Conservation (phyloP, 2,888 invertebrate species). For the Drosophila multiciliata region DNA sequence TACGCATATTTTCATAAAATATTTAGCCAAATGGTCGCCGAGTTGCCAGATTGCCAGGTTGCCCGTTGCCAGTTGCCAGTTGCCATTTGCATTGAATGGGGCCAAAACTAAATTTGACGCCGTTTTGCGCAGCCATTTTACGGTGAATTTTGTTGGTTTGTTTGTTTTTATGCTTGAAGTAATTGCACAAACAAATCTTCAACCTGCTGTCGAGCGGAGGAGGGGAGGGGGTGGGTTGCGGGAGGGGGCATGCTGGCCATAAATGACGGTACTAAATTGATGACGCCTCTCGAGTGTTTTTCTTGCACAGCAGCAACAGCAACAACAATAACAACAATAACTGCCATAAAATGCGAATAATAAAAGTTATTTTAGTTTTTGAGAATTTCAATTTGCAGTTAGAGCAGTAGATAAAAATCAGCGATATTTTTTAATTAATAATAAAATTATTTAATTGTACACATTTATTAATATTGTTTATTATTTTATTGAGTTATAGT, state of each 20-base stretch:
- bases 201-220: background rate
- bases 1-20: slow-evolving; percentile 75
- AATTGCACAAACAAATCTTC: slow-evolving; percentile 63
- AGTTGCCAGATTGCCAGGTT: slow-evolving; percentile 3
- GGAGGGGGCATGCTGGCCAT: background rate
- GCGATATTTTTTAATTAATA: background rate
- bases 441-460: background rate
- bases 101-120: slow-evolving; percentile 70
- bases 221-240: background rate
- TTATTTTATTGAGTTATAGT: background rate
- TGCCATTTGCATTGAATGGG: slow-evolving; percentile 65
- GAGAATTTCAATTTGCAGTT: background rate
- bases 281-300: slow-evolving; percentile 30
- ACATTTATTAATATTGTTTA: background rate
- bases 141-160: slow-evolving; percentile 27
- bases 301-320: slow-evolving; percentile 38
- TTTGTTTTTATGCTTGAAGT: slow-evolving; percentile 47
- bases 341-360: slow-evolving; percentile 16
- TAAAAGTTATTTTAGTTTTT: background rate
- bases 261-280: slow-evolving; percentile 33
- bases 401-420: background rate
- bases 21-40: slow-evolving; percentile 70
- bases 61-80: background rate
- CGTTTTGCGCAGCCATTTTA: slow-evolving; percentile 60
- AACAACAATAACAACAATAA: slow-evolving; percentile 15